Base-by-base conservation (phyloP, 2,797 vertebrate genomes). In the Helarctos malayanus region DNA sequence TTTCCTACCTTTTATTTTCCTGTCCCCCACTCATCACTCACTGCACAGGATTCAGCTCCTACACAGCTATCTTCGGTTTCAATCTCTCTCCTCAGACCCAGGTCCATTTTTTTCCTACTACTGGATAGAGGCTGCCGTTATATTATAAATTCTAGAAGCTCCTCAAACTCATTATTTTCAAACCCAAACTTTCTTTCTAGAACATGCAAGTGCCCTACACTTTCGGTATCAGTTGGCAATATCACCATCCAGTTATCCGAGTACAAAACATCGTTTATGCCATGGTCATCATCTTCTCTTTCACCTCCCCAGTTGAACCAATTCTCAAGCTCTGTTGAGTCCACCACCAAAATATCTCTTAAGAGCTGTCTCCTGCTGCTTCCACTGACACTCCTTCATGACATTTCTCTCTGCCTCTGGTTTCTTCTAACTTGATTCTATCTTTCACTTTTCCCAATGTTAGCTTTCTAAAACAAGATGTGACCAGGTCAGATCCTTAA, bases 381-480 rank as follows among this genome's bases (percentile, higher is more conserved):
- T 15, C 52, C 5, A 11, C 5, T 27, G 14, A 4, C 80, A 38
- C 4, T 35, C n/a, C 69, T 35, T 75, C 1, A 0, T 27, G 32
- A 61, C 65, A 57, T 90, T 92, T 81, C 52, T 86, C 21, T 88
- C 57, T 68, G 27, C 14, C 29, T 27, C 8, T 65, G 19, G 12
- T 68, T n/a, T 78, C 35, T 84, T 87, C 21, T n/a, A 52, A 80
- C 7, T 41, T 27, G 21, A 49, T 15, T 96, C 7, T 59, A 10
- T 59, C 23, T 35, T 68, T 49, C 54, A n/a, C 10, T 49, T 92
- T 59, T 79, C 49, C 80, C 32, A 93, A 1, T 0, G 14, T 83
- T 29, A 80, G 1, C 63, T 82, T 82, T 81, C 15, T 52, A n/a
- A 80, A 96, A 90, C 11, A 78, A 97, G 87, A 92, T 35, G 19